These are phyloP conservation scores for Hemicordylus capensis DNA, from an alignment of 2,113 vertebrate species.

Conservation along the genomic window DNA sequence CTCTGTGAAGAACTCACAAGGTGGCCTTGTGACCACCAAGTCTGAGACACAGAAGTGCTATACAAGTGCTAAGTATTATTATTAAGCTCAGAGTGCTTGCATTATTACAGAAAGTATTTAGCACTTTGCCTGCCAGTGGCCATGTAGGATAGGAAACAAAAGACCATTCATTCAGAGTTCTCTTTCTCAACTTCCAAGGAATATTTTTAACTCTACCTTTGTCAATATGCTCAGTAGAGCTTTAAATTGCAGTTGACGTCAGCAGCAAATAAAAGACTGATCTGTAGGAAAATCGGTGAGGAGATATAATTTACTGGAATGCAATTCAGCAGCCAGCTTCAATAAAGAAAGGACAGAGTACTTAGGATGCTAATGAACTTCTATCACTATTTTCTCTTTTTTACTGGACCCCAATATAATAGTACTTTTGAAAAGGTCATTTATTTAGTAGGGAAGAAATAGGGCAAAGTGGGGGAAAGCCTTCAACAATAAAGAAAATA, in stretches of 20 bases:
- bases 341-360: constrained; percentile 12
- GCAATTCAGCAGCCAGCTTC: constrained; percentile 24
- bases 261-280: constrained; percentile 20
- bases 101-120: neutral
- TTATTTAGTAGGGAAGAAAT: constrained; percentile 29
- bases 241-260: constrained; percentile 31
- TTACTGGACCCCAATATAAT: constrained; percentile 10
- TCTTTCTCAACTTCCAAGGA: constrained; percentile 15
- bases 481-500: constrained; percentile 43
- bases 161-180: neutral
- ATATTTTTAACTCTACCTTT: constrained; percentile 8
- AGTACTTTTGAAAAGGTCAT: constrained; percentile 1
- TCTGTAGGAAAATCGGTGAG: constrained; percentile 17
- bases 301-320: constrained; percentile 26
- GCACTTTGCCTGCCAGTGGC: neutral
- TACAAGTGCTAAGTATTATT: no score
- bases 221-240: constrained; percentile 27
- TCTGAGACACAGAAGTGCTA: no score
- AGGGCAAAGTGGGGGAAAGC: neutral
- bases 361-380: constrained; percentile 19
- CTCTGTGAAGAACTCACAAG: no score
- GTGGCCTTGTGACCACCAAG: no score
- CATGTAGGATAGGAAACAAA: neutral
- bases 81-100: neutral
- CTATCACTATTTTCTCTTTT: constrained; percentile 23